A percentile compares a stretch with the other conserved stretches of the same genome.
These are phyloP conservation scores for Labeo rohita DNA, from an alignment of 2,113 vertebrate species.

Conservation along the genomic window DNA sequence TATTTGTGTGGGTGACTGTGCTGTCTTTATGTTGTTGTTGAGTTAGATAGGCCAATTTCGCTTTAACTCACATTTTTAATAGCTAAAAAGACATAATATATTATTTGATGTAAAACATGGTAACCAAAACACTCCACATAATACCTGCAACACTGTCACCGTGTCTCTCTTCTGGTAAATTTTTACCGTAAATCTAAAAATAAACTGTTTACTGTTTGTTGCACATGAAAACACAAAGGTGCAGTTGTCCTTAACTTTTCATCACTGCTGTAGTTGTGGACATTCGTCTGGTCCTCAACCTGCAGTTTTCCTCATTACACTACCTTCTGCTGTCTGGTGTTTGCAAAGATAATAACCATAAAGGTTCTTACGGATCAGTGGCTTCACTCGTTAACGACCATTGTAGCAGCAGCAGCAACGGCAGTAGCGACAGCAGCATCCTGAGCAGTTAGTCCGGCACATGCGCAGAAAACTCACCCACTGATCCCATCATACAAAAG, in stretches of 20 bases:
- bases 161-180: no score
- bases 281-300: not conserved
- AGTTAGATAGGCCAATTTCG: not conserved
- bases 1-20: not conserved
- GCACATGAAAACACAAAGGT: not conserved
- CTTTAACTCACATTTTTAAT: not conserved
- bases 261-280: not conserved
- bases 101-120: not conserved
- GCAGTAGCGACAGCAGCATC: not conserved
- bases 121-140: not conserved
- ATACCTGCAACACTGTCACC: not conserved
- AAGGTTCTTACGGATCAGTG: slow-evolving; percentile 7
- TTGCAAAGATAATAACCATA: not conserved
- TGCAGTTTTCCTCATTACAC: not conserved
- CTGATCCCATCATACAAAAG: not conserved
- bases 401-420: not conserved
- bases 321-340: not conserved
- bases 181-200: no score
- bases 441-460: not conserved
- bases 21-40: not conserved
- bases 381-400: not conserved
- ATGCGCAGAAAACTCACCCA: not conserved
- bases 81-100: not conserved
- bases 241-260: not conserved
- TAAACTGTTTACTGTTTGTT: no score